Evolutionary conservation across 2,797 vertebrate genomes (phyloP).

Genomic region (Neosalanx taihuensis): DNA sequence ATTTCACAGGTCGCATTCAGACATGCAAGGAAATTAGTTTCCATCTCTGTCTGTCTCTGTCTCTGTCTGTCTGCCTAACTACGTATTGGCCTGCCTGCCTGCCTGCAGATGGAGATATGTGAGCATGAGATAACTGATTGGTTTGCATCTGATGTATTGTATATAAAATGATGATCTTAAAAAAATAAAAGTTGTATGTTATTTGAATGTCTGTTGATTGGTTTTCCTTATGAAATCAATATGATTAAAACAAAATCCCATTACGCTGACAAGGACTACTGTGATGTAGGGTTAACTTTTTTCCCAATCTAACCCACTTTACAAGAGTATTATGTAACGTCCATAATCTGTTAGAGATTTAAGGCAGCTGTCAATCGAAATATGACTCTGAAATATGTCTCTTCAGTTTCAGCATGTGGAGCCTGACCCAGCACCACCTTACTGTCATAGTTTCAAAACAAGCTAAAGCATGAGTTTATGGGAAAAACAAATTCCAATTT

Average conservation of each 20-base stretch:
- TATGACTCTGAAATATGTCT: slow-evolving; percentile 49
- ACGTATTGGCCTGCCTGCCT: background rate
- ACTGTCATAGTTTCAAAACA: slow-evolving; percentile 12
- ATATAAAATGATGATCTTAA: no score
- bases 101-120: slow-evolving; percentile 23
- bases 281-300: no score
- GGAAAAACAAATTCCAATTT: background rate
- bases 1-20: slow-evolving; percentile 40
- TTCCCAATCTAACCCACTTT: no score
- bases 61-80: background rate
- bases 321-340: background rate
- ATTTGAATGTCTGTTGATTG: no score
- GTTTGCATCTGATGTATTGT: no score
- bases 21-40: slow-evolving; percentile 59
- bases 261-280: no score
- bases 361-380: slow-evolving; percentile 64
- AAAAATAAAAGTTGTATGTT: no score
- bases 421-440: slow-evolving; percentile 38
- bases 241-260: slow-evolving; percentile 12
- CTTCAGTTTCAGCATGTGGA: slow-evolving; percentile 41
- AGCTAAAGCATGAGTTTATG: background rate
- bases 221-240: no score
- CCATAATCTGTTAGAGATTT: slow-evolving; percentile 5
- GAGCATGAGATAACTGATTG: slow-evolving; percentile 41
- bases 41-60: background rate